Base-by-base conservation (phyloP, 2,113 vertebrate genomes). In the Etheostoma spectabile region DNA sequence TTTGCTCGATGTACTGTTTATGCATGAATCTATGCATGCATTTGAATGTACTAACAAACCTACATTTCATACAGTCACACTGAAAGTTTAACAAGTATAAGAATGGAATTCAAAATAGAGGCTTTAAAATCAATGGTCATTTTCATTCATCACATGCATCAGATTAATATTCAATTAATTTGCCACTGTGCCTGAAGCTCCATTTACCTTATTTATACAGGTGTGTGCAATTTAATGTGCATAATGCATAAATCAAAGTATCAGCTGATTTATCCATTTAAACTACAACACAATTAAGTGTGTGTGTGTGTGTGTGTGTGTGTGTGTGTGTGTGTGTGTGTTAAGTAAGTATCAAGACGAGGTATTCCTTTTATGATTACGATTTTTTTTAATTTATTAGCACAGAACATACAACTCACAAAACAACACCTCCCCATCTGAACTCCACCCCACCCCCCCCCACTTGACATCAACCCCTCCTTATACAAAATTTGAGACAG, bases 101-200 rank as follows among this genome's bases (percentile, higher is more conserved):
- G 55, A 64, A 75, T 19, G 10, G 53, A 62, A 74, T 84, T 74
- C 65, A 45, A 67, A 84, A 83, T 63, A 19, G n/a, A 55, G n/a
- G 19, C 60, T 68, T 69, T 21, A 27, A 80, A 86, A 75, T 85
- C 66, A 71, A 46, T 77, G 42, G 33, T 48, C 14, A 70, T 70
- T 79, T 74, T 68, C n/a, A 57, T 76, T 55, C 14, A 55, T 52
- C 42, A 75, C 19, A 14, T 70, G 35, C 2, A 35, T 64, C 14
- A 61, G 60, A 86, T 72, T 83, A 70, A 51, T 80, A 46, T 83
- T 16, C 55, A 82, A 83, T 35, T 70, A 5, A 90, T 73, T 71
- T 46, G 11, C 15, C 27, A 7, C 56, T 52, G 19, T 46, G 45
- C 38, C 59, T 11, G 1, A 64, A 45, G 56, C 72, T 71, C 30